Conservation (phyloP, 1,140 invertebrate species). For the Delia radicum region DNA sequence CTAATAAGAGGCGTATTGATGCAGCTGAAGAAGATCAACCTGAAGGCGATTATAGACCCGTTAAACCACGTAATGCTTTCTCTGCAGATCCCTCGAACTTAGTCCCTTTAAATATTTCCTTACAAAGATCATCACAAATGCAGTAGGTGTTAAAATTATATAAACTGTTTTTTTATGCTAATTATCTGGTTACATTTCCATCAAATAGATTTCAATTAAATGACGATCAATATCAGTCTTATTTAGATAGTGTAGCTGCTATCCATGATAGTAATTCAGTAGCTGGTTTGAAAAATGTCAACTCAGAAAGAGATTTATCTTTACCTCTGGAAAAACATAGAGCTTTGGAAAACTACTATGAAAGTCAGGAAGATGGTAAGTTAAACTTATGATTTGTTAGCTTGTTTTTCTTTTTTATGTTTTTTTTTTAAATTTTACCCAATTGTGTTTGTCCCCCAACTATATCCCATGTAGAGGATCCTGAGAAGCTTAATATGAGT, state of each 20-base stretch:
- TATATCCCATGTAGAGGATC: neutral
- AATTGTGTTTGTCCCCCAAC: neutral
- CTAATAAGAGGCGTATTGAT: slow-evolving; percentile 31
- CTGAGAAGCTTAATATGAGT: neutral
- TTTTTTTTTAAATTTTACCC: neutral
- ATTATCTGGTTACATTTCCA: neutral
- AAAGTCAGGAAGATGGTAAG: slow-evolving; percentile 60
- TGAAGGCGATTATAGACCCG: neutral
- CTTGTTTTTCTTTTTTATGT: neutral
- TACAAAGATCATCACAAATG: neutral
- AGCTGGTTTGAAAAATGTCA: slow-evolving; percentile 39
- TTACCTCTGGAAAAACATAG: slow-evolving; percentile 46
- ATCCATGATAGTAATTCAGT: neutral
- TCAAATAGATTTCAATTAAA: slow-evolving; percentile 37
- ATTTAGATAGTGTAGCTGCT: slow-evolving; percentile 1
- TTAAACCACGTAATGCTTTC: slow-evolving; percentile 19
- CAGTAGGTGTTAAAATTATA: slow-evolving; percentile 3
- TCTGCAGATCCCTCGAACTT: neutral
- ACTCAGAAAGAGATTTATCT: slow-evolving; percentile 45
- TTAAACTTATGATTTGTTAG: neutral
- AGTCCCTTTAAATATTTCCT: neutral
- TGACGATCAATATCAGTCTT: slow-evolving; percentile 39
- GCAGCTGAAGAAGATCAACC: slow-evolving; percentile 3
- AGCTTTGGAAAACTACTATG: slow-evolving; percentile 53
- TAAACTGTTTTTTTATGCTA: neutral